These are phyloP conservation scores for Ornithoptera priamus DNA, from an alignment of 2,888 invertebrate species.

Conservation along the genomic window DNA sequence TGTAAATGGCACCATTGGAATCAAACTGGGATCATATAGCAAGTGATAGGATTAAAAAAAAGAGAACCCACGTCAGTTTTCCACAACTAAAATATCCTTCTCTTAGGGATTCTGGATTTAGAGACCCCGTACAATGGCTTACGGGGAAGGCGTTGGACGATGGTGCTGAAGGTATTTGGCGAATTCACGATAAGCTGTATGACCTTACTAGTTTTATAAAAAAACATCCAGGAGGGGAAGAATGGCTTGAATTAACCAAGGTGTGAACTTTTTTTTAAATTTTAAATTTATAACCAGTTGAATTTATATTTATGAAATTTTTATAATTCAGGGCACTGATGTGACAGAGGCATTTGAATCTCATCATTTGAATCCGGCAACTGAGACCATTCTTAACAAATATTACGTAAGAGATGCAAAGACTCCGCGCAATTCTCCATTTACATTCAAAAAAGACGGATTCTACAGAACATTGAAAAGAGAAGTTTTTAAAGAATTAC, in stretches of 20 bases:
- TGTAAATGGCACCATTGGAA: conserved; percentile 49
- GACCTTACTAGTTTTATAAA: conserved; percentile 89
- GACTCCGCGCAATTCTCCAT: conserved; percentile 83
- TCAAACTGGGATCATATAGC: conserved; percentile 49
- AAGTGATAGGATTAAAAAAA: conserved; percentile 49
- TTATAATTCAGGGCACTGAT: conserved; percentile 82
- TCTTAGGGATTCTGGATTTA: conserved; percentile 58
- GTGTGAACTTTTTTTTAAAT: conserved; percentile 53
- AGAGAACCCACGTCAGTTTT: conserved; percentile 64
- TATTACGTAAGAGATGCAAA: conserved; percentile 82
- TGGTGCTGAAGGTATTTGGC: conserved; percentile 88
- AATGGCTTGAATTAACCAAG: conserved; percentile 86
- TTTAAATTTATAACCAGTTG: too few relatives aligned
- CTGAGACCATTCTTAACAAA: conserved; percentile 81
- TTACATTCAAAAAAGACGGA: conserved; percentile 86
- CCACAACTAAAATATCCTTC: conserved; percentile 76
- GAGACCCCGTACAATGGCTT: conserved; percentile 79
- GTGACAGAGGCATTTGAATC: conserved; percentile 90
- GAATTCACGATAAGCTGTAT: conserved; percentile 88
- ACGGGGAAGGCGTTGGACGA: conserved; percentile 83
- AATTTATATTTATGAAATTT: too few relatives aligned
- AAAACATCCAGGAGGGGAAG: conserved; percentile 91
- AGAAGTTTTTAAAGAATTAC: conserved; percentile 77
- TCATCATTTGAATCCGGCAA: conserved; percentile 82
- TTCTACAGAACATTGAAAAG: conserved; percentile 86